These are phyloP conservation scores for Hippocampus kuda DNA, from an alignment of 2,797 vertebrate genomes.

Conservation along the genomic window DNA sequence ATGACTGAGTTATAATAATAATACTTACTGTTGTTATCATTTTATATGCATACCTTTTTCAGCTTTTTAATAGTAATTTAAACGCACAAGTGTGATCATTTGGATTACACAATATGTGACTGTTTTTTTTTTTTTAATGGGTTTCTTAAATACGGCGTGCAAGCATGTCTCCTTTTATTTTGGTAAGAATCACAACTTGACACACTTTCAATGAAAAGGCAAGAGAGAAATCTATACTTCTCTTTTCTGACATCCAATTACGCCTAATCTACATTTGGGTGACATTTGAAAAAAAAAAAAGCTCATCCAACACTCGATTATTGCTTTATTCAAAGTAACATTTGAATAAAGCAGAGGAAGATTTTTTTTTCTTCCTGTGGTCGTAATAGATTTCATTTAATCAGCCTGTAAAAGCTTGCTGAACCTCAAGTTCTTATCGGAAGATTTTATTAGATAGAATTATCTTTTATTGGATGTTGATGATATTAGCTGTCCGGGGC, in stretches of 20 bases:
- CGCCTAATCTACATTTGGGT: not conserved
- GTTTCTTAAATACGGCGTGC: too few species aligned
- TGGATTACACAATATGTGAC: not conserved
- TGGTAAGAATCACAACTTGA: not conserved
- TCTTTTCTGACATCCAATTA: not conserved
- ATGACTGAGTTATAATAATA: not conserved
- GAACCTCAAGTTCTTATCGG: conserved; percentile 37
- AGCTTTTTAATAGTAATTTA: not conserved
- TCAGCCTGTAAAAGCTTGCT: conserved; percentile 32
- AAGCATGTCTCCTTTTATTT: not conserved
- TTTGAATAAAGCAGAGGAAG: conserved; percentile 18
- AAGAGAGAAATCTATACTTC: not conserved
- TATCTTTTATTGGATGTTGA: conserved; percentile 57
- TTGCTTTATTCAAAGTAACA: conserved; percentile 22
- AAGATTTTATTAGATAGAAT: conserved; percentile 39
- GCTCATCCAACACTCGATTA: conserved; percentile 2
- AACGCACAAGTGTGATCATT: not conserved
- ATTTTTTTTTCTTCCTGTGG: not conserved
- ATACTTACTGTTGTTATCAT: not conserved
- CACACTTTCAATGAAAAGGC: not conserved
- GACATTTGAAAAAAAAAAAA: not conserved
- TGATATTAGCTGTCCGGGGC: conserved; percentile 46
- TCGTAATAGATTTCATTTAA: conserved; percentile 37
- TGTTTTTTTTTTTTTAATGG: too few species aligned
- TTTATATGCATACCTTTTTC: not conserved